Evolutionary conservation across 2,113 vertebrate species (phyloP).

Genomic region (Tringa solitaria): DNA sequence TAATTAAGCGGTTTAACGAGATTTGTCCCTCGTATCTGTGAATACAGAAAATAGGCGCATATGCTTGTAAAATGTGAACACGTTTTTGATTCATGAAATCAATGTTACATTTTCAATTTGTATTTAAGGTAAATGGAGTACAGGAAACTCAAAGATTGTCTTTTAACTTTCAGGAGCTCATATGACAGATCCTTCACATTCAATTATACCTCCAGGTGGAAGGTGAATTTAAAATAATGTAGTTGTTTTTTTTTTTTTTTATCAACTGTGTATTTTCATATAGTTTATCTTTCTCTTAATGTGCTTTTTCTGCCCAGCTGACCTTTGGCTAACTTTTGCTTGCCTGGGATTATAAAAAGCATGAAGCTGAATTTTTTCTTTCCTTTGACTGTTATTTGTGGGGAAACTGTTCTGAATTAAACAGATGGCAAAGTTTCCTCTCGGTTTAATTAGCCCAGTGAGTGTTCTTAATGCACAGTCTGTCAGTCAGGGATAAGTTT

Average conservation of each 20-base stretch:
- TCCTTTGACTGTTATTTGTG: neutral
- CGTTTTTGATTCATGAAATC: neutral
- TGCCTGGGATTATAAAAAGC: neutral
- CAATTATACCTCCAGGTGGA: conserved; percentile 56
- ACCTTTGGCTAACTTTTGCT: neutral
- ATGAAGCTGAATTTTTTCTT: neutral
- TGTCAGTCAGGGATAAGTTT: neutral
- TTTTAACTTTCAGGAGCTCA: conserved; percentile 60
- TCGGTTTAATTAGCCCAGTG: neutral
- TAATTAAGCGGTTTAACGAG: neutral
- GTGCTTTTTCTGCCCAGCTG: neutral
- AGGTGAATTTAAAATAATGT: conserved; percentile 62
- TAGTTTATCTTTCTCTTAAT: neutral
- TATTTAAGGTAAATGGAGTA: neutral
- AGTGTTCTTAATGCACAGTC: neutral
- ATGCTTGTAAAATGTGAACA: neutral
- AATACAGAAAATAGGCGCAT: neutral
- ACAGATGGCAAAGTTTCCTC: neutral
- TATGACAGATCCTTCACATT: conserved; percentile 49
- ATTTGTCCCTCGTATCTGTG: neutral
- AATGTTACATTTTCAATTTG: neutral
- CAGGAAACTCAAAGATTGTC: neutral
- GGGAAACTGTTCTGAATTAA: neutral
- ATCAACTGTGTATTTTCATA: neutral
- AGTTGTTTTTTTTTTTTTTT: neutral